Conservation (phyloP, 2,113 vertebrate species). For the Oryzias melastigma region DNA sequence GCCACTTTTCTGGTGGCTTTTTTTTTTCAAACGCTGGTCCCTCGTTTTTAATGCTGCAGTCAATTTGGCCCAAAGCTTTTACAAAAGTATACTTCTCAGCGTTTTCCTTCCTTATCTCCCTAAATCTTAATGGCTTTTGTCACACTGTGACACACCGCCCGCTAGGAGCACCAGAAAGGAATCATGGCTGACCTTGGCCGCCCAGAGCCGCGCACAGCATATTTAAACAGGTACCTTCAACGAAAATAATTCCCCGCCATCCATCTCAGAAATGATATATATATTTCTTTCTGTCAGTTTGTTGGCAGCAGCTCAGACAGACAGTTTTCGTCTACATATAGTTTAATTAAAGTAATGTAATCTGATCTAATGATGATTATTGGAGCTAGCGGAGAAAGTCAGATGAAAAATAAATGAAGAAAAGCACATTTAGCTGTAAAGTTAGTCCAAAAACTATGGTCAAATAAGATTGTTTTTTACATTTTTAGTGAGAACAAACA, state of each 20-base stretch:
- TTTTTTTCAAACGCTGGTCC: conserved; percentile 1
- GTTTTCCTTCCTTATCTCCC: conserved; percentile 62
- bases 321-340: background rate
- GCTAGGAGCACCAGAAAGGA: conserved; percentile 40
- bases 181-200: conserved; percentile 59
- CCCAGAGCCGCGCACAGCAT: conserved; percentile 1
- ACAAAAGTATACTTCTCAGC: conserved; percentile 68
- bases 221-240: conserved; percentile 28
- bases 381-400: background rate
- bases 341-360: conserved; percentile 18
- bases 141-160: conserved; percentile 51
- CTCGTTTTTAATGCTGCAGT: conserved; percentile 37
- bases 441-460: background rate
- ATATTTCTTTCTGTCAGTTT: background rate
- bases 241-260: conserved; percentile 13
- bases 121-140: conserved; percentile 77
- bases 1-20: conserved; percentile 34
- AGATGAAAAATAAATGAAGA: background rate
- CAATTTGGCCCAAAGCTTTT: conserved; percentile 58
- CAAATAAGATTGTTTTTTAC: background rate
- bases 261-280: background rate
- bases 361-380: conserved; percentile 12
- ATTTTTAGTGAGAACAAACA: background rate
- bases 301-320: conserved; percentile 6
- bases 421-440: background rate